Evolutionary conservation across 2,797 vertebrate genomes (phyloP).

Genomic region (Melanotaenia pygmaea): DNA sequence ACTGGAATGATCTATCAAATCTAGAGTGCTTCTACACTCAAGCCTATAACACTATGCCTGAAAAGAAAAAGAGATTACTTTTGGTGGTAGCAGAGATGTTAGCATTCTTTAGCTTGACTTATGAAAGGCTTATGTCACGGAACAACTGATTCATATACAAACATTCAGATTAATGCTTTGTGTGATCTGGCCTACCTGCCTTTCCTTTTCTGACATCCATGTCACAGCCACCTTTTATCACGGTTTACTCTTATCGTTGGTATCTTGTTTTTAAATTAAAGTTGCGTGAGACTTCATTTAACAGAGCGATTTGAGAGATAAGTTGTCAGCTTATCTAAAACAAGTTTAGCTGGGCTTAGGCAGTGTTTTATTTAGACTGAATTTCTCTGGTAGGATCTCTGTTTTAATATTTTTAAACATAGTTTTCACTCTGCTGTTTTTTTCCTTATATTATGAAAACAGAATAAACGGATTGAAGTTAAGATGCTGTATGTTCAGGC

Average conservation of each 20-base stretch:
- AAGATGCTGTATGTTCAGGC: neutral
- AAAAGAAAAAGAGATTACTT: conserved; percentile 42
- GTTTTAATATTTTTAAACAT: neutral
- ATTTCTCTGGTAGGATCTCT: conserved; percentile 32
- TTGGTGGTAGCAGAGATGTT: conserved; percentile 47
- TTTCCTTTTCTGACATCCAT: conserved; percentile 53
- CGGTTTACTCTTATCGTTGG: conserved; percentile 10
- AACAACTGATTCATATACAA: conserved; percentile 1
- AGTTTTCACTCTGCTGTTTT: neutral
- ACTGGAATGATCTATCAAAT: conserved; percentile 22
- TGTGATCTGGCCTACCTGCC: conserved; percentile 19
- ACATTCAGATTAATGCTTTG: conserved; percentile 1
- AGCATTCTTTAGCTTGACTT: conserved; percentile 49
- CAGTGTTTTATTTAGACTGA: conserved; percentile 21
- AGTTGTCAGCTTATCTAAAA: conserved; percentile 51
- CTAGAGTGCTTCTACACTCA: conserved; percentile 17
- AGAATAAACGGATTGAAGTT: neutral
- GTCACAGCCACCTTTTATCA: conserved; percentile 53
- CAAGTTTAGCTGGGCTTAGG: conserved; percentile 70
- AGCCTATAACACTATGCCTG: conserved; percentile 25
- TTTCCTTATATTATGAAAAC: conserved; percentile 21
- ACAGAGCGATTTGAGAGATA: conserved; percentile 9
- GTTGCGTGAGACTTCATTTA: conserved; percentile 34
- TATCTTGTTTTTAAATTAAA: conserved; percentile 21
- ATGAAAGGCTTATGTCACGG: conserved; percentile 26